Percentiles rank a stretch among this genome's conserved stretches.
These are phyloP conservation scores for Eretmochelys imbricata DNA, from an alignment of 2,113 vertebrate species.

Conservation along the genomic window DNA sequence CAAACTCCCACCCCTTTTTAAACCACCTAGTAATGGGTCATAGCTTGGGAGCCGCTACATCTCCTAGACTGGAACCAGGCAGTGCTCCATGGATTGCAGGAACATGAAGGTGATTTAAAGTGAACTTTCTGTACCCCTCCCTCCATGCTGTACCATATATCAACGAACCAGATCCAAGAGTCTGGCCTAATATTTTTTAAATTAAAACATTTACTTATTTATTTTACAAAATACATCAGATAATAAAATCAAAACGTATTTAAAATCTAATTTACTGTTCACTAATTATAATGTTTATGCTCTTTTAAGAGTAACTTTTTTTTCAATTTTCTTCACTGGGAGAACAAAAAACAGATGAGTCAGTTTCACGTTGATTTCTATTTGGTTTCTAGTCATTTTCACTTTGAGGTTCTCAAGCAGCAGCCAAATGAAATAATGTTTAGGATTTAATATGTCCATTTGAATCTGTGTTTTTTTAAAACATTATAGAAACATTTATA, in stretches of 20 bases:
- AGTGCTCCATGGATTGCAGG: neutral
- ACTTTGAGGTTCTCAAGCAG: neutral
- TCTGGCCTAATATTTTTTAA: neutral
- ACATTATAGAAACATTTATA: neutral
- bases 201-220: neutral
- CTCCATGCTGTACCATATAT: neutral
- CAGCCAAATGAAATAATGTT: neutral
- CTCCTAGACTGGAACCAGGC: neutral
- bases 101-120: neutral
- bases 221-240: neutral
- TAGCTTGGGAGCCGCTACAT: neutral
- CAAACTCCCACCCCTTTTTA: neutral
- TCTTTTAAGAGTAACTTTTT: neutral
- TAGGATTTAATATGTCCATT: rapidly evolving
- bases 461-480: neutral
- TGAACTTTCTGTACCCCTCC: neutral
- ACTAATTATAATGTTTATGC: neutral
- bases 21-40: neutral
- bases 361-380: neutral
- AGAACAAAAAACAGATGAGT: neutral
- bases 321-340: neutral
- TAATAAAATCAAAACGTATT: neutral
- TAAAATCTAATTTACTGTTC: neutral
- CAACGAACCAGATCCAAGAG: neutral
- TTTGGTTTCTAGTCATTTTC: neutral